phyloP scores from a whole-genome alignment of 2,888 invertebrate genomes.

The Philereme vetulata region DNA sequence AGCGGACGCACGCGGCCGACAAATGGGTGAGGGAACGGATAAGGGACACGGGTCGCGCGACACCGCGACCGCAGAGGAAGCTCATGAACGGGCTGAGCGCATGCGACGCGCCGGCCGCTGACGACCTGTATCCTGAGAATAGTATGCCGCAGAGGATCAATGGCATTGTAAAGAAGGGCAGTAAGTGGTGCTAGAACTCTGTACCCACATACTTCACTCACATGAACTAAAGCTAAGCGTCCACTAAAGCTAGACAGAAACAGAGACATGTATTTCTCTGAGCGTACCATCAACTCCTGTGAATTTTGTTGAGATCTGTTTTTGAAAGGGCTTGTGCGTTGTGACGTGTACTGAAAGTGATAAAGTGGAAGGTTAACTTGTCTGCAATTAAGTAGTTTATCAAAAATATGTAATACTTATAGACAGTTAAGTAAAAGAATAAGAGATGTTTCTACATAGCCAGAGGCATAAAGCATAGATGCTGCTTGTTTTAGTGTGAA shows the following conservation, averaged over 20 bases:
- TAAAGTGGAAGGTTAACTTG: too few species aligned
- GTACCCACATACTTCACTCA: not conserved
- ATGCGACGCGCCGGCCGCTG: conserved; percentile 63
- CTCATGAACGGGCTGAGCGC: conserved; percentile 57
- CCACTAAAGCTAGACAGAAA: not conserved
- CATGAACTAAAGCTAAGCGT: not conserved
- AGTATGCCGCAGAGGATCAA: conserved; percentile 50
- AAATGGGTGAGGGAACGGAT: conserved; percentile 58
- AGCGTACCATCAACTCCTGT: too few species aligned
- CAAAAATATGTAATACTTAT: too few species aligned
- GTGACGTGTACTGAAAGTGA: too few species aligned
- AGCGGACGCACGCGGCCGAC: conserved; percentile 80
- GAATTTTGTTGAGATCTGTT: too few species aligned
- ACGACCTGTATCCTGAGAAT: conserved; percentile 68
- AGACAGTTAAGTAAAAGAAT: too few species aligned
- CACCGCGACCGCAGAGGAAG: conserved; percentile 66
- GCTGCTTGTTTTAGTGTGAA: conserved; percentile 16
- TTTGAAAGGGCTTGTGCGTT: too few species aligned
- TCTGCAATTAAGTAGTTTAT: too few species aligned
- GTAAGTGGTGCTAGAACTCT: conserved; percentile 37
- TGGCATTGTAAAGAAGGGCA: conserved; percentile 47
- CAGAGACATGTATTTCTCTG: not conserved
- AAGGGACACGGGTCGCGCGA: conserved; percentile 63
- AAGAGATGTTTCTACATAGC: too few species aligned
- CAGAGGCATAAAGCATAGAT: too few species aligned